Percentiles rank a stretch among this genome's conserved stretches.
phyloP scores from a whole-genome alignment of 2,888 invertebrate species.

The Clanis bilineata region DNA sequence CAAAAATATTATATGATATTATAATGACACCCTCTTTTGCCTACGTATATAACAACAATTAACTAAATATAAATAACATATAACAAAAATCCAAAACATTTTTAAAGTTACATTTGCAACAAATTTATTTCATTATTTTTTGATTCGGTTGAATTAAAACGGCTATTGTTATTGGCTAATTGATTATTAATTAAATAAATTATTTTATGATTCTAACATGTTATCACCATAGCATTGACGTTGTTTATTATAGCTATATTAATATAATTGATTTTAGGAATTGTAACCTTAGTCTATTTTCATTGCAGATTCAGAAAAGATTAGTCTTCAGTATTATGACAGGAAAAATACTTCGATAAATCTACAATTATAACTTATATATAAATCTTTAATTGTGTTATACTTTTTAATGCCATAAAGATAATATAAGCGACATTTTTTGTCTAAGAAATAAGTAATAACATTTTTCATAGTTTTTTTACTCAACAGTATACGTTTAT shows the following conservation, averaged over 20 bases:
- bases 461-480: no score
- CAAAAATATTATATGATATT: background rate
- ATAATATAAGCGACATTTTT: no score
- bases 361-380: background rate
- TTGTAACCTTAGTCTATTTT: background rate
- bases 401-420: no score
- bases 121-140: no score
- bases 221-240: slow-evolving; percentile 68
- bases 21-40: background rate
- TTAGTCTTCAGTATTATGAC: background rate
- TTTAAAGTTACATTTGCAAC: no score
- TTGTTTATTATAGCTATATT: slow-evolving; percentile 21
- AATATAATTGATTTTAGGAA: background rate
- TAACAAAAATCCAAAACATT: no score
- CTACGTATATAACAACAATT: no score
- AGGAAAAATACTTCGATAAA: background rate
- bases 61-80: no score
- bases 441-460: no score
- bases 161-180: no score
- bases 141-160: background rate
- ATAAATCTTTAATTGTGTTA: background rate
- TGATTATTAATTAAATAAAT: background rate
- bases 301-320: background rate
- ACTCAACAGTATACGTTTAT: background rate
- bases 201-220: slow-evolving; percentile 22